Evolutionary conservation across 2,113 vertebrate species (phyloP), one percentile per base, ranked within the genome.

Genomic region (Daphoenositta chrysoptera): DNA sequence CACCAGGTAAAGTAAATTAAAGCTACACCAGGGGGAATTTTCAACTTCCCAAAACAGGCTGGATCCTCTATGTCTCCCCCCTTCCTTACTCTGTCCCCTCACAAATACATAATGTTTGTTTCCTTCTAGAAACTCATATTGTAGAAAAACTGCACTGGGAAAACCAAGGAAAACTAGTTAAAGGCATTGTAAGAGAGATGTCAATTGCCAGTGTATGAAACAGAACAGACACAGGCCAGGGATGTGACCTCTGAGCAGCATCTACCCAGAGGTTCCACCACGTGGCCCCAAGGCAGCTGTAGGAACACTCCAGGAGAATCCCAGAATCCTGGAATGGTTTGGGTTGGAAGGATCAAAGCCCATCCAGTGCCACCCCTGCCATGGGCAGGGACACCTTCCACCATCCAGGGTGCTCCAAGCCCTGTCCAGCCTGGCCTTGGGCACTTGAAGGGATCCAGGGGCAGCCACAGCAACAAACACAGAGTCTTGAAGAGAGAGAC

Each of bases 221-320:
- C 13, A 5, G 47, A 71, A 24, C 1, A 75, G 35, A 42, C 26
- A 9, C 1, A 21, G 72, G 35, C 22, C 17, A 51, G 37, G 30
- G 68, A 33, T 35, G 13, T 9, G 35, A 56, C 6, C 40, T 16
- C 14, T 40, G 64, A 31, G 56, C 1, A 66, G 3, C 1, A 42
- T 15, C 61, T 10, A 3, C 35, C 22, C 33, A 54, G 63, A 48
- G 1, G 2, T 8, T 39, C 10, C 42, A 37, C 16, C 61, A 15
- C 1, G 0, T 0, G 14, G 57, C 17, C 30, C 35, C 53, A 17
- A 1, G 39, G 39, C 39, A 63, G 33, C 51, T 24, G 35, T 0
- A 35, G 23, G 18, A 51, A 27, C 6, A 31, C 15, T 6, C 47
- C 83, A 37, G 44, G 44, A 60, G 4, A 45, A 39, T 16, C 28